Evolutionary conservation across 2,797 vertebrate species (phyloP).

Genomic region (Silurus lanzhouensis): DNA sequence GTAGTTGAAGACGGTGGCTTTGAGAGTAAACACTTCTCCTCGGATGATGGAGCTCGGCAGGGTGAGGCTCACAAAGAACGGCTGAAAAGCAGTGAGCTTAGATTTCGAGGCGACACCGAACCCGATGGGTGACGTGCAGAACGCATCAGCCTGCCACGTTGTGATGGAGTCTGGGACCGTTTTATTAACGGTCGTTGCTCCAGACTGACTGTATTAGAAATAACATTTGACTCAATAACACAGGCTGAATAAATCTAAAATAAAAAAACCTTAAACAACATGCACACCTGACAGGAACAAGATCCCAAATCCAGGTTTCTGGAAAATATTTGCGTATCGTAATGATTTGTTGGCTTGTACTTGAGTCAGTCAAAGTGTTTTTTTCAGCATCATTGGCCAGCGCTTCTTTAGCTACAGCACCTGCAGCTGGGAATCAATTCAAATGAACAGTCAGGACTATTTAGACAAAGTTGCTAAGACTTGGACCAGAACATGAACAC

Average conservation of each 20-base stretch:
- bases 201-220: slow-evolving; percentile 59
- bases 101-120: slow-evolving; percentile 76
- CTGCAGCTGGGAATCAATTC: neutral
- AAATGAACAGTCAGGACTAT: neutral
- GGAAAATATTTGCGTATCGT: slow-evolving; percentile 71
- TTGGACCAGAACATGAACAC: no score
- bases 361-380: neutral
- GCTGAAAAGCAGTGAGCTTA: slow-evolving; percentile 79
- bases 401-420: no score
- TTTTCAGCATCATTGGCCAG: fast-evolving
- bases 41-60: slow-evolving; percentile 85
- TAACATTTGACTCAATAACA: neutral
- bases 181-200: slow-evolving; percentile 59
- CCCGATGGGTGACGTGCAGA: slow-evolving; percentile 77
- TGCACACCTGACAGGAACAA: slow-evolving; percentile 76
- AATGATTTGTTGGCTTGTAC: slow-evolving; percentile 41
- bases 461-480: neutral
- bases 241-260: neutral
- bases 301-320: slow-evolving; percentile 83
- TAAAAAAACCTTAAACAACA: neutral
- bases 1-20: slow-evolving; percentile 84
- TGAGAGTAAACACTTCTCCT: slow-evolving; percentile 81
- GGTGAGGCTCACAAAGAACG: slow-evolving; percentile 84
- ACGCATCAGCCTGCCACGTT: slow-evolving; percentile 79
- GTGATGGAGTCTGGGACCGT: slow-evolving; percentile 80